phyloP scores from a whole-genome alignment of 53 echinoderm and acorn worm species.

The Crossaster papposus region DNA sequence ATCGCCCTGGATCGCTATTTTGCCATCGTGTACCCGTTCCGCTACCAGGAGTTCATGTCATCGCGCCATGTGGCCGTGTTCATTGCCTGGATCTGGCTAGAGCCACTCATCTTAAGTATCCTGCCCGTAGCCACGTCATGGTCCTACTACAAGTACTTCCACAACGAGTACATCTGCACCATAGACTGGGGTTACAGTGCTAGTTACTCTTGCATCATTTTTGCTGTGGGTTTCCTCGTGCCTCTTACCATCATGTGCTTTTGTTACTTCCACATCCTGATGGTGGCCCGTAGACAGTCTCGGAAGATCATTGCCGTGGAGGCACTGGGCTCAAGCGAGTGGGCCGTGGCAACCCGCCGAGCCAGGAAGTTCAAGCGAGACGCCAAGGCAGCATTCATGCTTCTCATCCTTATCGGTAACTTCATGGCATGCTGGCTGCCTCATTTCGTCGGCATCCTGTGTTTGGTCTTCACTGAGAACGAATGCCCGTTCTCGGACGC shows the following conservation, averaged over 20 bases:
- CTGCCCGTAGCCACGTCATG: conserved; percentile 68
- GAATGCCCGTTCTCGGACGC: conserved; percentile 54
- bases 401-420: conserved; percentile 82
- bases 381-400: conserved; percentile 79
- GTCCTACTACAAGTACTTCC: conserved; percentile 72
- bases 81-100: conserved; percentile 80
- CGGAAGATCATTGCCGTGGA: conserved; percentile 51
- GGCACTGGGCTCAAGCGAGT: conserved; percentile 24
- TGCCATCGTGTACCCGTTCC: conserved; percentile 78
- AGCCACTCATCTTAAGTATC: conserved; percentile 64
- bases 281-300: conserved; percentile 71
- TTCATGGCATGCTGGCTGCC: conserved; percentile 89
- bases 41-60: conserved; percentile 68
- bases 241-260: conserved; percentile 75
- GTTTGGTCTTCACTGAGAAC: conserved; percentile 57
- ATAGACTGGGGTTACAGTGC: conserved; percentile 72
- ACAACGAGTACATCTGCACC: conserved; percentile 75
- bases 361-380: conserved; percentile 71
- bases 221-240: conserved; percentile 52
- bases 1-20: conserved; percentile 87
- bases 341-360: conserved; percentile 2
- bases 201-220: conserved; percentile 59
- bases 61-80: conserved; percentile 40
- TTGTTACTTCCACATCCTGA: conserved; percentile 79
- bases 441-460: conserved; percentile 63